phyloP scores from a whole-genome alignment of 2,113 vertebrate genomes.

The Peromyscus maniculatus region DNA sequence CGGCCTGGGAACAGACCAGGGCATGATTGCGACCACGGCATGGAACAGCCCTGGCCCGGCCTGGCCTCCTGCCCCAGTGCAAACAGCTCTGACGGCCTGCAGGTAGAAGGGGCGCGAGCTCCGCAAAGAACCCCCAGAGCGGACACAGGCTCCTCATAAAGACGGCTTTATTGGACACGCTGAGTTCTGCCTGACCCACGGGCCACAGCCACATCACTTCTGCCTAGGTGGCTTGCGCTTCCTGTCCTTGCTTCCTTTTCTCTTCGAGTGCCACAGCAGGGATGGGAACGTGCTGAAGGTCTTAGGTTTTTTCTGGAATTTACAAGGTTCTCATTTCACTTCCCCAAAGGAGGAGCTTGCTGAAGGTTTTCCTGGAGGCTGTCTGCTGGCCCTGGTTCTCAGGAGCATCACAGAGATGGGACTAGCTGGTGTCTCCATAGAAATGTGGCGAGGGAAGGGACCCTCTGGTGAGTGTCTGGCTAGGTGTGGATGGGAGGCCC shows the following conservation, averaged over 20 bases:
- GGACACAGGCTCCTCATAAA: slow-evolving; percentile 56
- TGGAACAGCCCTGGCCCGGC: fast-evolving
- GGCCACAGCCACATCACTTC: background rate
- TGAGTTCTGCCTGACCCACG: background rate
- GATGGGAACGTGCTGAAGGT: background rate
- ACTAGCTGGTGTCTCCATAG: background rate
- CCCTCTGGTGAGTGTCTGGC: background rate
- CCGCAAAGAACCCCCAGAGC: slow-evolving; percentile 40
- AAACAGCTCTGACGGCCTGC: slow-evolving; percentile 63
- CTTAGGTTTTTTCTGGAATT: slow-evolving; percentile 74
- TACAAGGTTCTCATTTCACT: slow-evolving; percentile 65
- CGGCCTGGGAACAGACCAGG: background rate
- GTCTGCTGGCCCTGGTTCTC: background rate
- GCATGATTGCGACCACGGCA: fast-evolving
- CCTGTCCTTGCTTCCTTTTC: slow-evolving; percentile 5
- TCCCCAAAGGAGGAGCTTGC: background rate
- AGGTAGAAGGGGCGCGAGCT: background rate
- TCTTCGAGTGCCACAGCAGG: slow-evolving; percentile 50
- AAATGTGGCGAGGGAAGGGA: background rate
- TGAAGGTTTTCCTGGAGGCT: background rate
- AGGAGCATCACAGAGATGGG: background rate
- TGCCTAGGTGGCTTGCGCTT: background rate
- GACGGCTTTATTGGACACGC: slow-evolving; percentile 66
- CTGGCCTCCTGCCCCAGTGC: background rate
- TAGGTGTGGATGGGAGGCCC: fast-evolving